Percentiles rank a stretch among this genome's conserved stretches.
Conservation (phyloP, 2,888 invertebrate genomes). For the Chelonus formosanus region DNA sequence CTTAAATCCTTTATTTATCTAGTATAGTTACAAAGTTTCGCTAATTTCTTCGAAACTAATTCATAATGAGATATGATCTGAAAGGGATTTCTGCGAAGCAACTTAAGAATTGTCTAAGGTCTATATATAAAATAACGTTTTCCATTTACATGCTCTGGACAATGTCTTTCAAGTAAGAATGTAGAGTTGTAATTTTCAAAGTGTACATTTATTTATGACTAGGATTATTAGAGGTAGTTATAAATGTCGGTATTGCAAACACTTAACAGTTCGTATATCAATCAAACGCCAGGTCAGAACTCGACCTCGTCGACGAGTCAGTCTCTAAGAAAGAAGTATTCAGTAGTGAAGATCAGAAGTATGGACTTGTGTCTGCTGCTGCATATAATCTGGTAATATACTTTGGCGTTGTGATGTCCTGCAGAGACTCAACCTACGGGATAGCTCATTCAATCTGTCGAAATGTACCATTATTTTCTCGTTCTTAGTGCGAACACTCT, state of each 20-base stretch:
- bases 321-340: not conserved
- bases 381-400: slow-evolving; percentile 27
- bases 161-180: slow-evolving; percentile 20
- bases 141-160: slow-evolving; percentile 29
- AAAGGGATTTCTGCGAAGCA: too few relatives aligned
- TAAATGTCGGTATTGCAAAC: slow-evolving; percentile 65
- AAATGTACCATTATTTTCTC: slow-evolving; percentile 45
- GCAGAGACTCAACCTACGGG: slow-evolving; percentile 43
- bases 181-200: slow-evolving; percentile 47
- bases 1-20: too few relatives aligned
- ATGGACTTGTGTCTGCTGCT: not conserved
- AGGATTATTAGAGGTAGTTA: slow-evolving; percentile 62
- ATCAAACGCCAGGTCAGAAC: slow-evolving; percentile 59
- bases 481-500: slow-evolving; percentile 38
- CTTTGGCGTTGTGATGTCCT: slow-evolving; percentile 47
- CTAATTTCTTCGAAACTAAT: too few relatives aligned
- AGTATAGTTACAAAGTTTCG: too few relatives aligned
- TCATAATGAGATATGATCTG: too few relatives aligned
- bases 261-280: slow-evolving; percentile 66
- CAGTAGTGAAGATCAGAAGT: slow-evolving; percentile 32
- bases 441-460: slow-evolving; percentile 45
- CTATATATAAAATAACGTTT: slow-evolving; percentile 28
- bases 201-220: slow-evolving; percentile 62
- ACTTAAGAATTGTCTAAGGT: too few relatives aligned
- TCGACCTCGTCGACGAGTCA: slow-evolving; percentile 45